Percentiles rank a stretch among this genome's conserved stretches.
Conservation (phyloP, 1,140 invertebrate species). For the Zaprionus lachaisei region DNA sequence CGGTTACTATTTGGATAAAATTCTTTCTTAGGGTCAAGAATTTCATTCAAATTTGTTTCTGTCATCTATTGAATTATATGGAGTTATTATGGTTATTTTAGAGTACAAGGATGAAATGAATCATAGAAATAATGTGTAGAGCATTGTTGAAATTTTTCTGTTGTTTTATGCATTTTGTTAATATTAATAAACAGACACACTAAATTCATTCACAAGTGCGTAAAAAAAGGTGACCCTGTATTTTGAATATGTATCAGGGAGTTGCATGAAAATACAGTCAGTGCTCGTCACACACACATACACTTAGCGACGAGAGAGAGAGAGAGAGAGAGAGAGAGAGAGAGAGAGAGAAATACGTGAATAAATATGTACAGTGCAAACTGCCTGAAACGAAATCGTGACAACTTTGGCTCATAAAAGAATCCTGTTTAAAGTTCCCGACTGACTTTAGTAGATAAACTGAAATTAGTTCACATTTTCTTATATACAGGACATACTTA, state of each 20-base stretch:
- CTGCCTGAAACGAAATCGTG: not conserved
- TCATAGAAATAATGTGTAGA: too few relatives aligned
- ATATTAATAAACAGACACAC: too few relatives aligned
- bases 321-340: not conserved
- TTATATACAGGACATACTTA: not conserved
- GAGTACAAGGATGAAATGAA: too few relatives aligned
- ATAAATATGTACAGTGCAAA: constrained; percentile 1
- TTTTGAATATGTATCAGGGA: constrained; percentile 31
- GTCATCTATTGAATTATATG: too few relatives aligned
- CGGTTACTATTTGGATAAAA: too few relatives aligned
- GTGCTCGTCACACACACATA: constrained; percentile 3
- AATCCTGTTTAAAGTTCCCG: not conserved
- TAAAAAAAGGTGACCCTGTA: constrained; percentile 37
- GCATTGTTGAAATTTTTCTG: too few relatives aligned
- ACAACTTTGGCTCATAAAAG: constrained; percentile 4
- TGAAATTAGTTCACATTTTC: not conserved
- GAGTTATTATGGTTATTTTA: too few relatives aligned
- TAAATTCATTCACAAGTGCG: too few relatives aligned
- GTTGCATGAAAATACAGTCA: constrained; percentile 28
- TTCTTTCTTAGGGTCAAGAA: too few relatives aligned
- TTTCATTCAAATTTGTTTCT: too few relatives aligned
- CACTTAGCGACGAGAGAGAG: not conserved
- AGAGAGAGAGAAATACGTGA: constrained; percentile 9
- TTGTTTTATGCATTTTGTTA: too few relatives aligned
- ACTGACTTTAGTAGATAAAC: not conserved